phyloP scores from a whole-genome alignment of 2,113 vertebrate genomes.

The Suncus etruscus region DNA sequence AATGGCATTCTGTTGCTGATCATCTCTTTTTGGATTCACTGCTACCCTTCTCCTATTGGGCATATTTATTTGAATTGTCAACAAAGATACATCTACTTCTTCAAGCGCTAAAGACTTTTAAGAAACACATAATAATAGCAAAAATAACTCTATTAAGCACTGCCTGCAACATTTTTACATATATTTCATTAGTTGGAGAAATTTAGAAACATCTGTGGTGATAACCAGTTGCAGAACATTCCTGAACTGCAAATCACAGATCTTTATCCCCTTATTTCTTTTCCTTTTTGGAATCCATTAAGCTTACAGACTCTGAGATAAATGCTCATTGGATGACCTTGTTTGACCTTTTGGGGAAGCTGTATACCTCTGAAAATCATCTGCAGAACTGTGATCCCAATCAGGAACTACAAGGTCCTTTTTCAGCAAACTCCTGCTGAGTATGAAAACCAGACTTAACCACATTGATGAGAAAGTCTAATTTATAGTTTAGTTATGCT shows the following conservation, averaged over 20 bases:
- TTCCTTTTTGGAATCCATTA: conserved; percentile 23
- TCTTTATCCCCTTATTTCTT: not conserved
- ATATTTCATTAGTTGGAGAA: conserved; percentile 46
- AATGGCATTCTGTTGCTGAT: not conserved
- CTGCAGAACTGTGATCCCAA: conserved; percentile 26
- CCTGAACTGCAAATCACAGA: not conserved
- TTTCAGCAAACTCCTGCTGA: conserved; percentile 52
- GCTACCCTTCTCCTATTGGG: not conserved
- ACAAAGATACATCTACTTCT: not conserved
- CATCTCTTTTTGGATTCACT: not conserved
- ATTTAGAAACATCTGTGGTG: conserved; percentile 16
- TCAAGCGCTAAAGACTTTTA: conserved; percentile 23
- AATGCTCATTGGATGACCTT: not conserved
- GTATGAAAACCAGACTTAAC: conserved; percentile 67
- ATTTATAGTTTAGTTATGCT: not conserved
- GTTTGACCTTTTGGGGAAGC: conserved; percentile 48
- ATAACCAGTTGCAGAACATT: conserved; percentile 21
- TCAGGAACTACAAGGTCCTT: conserved; percentile 41
- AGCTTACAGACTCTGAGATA: conserved; percentile 37
- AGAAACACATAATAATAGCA: conserved; percentile 11
- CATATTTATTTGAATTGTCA: not conserved
- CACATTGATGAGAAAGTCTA: conserved; percentile 57
- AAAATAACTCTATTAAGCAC: not conserved
- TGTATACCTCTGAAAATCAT: conserved; percentile 52
- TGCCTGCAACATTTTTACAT: not conserved